Percentiles rank a stretch among this genome's conserved stretches.
Conservation (phyloP, 35 echinoderm and acorn worm species). For the Amphiura filiformis region DNA sequence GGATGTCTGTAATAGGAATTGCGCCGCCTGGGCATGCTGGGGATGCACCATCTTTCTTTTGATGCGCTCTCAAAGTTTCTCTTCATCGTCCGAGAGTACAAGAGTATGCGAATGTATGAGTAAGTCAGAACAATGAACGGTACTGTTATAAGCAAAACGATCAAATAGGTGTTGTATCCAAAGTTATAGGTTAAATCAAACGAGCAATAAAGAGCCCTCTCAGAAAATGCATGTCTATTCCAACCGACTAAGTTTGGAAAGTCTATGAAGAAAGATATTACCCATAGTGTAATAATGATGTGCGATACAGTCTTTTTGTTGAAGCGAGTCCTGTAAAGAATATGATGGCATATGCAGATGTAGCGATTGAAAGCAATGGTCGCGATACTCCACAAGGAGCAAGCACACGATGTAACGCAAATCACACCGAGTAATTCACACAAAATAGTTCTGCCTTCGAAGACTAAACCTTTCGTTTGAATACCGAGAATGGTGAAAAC, state of each 20-base stretch:
- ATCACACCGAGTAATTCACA: constrained; percentile 79
- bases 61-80: neutral
- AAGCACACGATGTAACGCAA: constrained; percentile 72
- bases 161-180: constrained; percentile 66
- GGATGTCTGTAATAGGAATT: constrained; percentile 48
- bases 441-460: constrained; percentile 41
- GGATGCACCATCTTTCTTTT: neutral
- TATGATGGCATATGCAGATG: constrained; percentile 65
- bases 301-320: constrained; percentile 44
- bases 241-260: constrained; percentile 72
- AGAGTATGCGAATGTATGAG: constrained; percentile 58
- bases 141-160: constrained; percentile 36
- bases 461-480: neutral
- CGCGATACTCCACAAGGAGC: constrained; percentile 81
- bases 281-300: constrained; percentile 55
- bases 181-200: constrained; percentile 61
- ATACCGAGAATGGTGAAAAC: no score
- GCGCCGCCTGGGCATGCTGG: no score
- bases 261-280: constrained; percentile 63
- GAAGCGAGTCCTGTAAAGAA: constrained; percentile 56
- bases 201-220: constrained; percentile 56
- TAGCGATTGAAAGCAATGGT: constrained; percentile 74
- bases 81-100: neutral
- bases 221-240: constrained; percentile 63
- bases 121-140: constrained; percentile 53